These are phyloP conservation scores for Valencia hispanica DNA, from an alignment of 2,797 vertebrate species.

Conservation along the genomic window DNA sequence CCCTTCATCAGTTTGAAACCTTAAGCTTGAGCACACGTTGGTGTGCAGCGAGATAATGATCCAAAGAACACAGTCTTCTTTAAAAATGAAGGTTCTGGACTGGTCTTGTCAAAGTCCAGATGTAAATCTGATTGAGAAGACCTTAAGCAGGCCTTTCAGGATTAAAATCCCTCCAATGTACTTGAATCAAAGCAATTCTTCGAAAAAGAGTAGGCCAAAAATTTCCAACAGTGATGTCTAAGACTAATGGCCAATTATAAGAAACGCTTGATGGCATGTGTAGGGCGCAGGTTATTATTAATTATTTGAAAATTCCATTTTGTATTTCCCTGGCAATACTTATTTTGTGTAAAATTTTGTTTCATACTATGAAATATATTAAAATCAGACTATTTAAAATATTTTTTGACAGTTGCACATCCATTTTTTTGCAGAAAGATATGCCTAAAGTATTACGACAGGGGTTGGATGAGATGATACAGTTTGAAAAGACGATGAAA, in stretches of 20 bases:
- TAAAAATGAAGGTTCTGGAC: neutral
- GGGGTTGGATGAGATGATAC: conserved; percentile 77
- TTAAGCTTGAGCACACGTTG: no score
- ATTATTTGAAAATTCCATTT: neutral
- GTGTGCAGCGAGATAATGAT: neutral
- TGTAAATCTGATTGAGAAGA: neutral
- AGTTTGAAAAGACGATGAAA: conserved; percentile 74
- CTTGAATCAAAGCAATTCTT: no score
- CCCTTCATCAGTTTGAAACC: no score
- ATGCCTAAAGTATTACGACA: conserved; percentile 61
- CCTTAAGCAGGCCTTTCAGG: no score
- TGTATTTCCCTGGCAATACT: neutral
- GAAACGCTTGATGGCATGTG: no score
- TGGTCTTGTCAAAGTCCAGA: no score
- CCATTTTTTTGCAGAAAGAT: conserved; percentile 56
- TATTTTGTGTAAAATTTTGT: neutral
- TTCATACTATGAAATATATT: neutral
- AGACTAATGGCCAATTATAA: no score
- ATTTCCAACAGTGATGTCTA: no score
- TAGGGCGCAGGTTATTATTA: neutral
- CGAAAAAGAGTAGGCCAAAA: no score
- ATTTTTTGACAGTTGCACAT: neutral
- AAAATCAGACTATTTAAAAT: neutral
- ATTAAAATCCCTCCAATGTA: no score
- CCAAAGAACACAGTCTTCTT: no score